Conservation (phyloP, 2,888 invertebrate genomes). For the Diaprepes abbreviatus region DNA sequence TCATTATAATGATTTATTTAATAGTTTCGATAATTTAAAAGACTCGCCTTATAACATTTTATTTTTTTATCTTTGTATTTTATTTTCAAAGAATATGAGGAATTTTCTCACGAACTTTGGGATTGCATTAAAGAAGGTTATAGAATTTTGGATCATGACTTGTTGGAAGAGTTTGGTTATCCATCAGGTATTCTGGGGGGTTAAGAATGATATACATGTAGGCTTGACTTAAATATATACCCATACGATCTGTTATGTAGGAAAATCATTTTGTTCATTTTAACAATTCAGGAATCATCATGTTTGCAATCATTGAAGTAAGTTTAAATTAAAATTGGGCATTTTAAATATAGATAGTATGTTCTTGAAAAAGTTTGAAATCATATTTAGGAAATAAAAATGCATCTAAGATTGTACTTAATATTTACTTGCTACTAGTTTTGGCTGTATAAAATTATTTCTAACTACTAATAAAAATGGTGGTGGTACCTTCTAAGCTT, state of each 20-base stretch:
- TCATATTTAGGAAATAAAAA: neutral
- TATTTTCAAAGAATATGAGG: conserved; percentile 47
- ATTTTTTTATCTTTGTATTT: conserved; percentile 29
- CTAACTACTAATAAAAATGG: neutral
- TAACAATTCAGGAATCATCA: no score
- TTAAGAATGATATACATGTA: neutral
- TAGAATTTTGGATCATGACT: conserved; percentile 50
- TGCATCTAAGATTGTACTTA: neutral
- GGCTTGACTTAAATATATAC: neutral
- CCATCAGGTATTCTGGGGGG: conserved; percentile 41
- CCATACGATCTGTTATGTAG: no score
- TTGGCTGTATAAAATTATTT: neutral
- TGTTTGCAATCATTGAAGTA: no score
- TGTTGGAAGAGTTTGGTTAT: conserved; percentile 49
- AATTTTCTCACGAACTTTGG: conserved; percentile 44
- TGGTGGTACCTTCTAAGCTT: neutral
- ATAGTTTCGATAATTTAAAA: no score
- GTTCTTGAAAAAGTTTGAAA: no score
- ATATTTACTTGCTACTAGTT: neutral
- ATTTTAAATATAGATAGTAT: no score
- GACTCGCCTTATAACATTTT: no score
- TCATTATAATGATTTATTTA: no score
- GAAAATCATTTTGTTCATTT: no score
- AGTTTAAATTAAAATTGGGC: no score
- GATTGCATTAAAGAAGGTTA: conserved; percentile 47